Base-by-base conservation (phyloP, 2,113 vertebrate species). In the Colius striatus region DNA sequence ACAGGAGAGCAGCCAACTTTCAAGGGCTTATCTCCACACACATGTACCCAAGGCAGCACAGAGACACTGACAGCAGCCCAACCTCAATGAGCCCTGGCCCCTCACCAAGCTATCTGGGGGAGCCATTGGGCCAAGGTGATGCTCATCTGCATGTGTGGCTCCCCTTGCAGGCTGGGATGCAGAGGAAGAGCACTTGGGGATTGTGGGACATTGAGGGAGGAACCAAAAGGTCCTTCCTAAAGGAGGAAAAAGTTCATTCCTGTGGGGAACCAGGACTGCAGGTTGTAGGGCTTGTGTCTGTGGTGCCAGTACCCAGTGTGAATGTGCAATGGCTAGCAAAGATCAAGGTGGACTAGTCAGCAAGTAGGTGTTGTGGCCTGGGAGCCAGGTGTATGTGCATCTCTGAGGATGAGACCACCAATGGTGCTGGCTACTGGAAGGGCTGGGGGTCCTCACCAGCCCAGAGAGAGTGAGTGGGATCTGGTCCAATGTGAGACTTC, bases 11-110 rank as follows among this genome's bases (percentile, higher is more conserved):
- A 57, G 62, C 32, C 16, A 9, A 4, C 34, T 74, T 1, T 1
- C n/a, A 32, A 62, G 45, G 34, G 27, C 15, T 79, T 51, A 13
- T 43, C 18, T 76, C 29, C 34, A 25, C 41, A 21, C 11, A 4
- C 2, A 1, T 9, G 15, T 5, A 6, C 4, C 2, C 12, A 11
- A 13, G 47, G 16, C 14, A 41, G 54, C 43, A 47, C 16, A 21
- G 78, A 41, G 50, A 43, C 3, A 10, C 32, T 70, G 51, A 11
- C 21, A 16, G 20, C 12, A 41, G 38, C 38, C 38, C 38, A 41
- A 41, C 38, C 38, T 12, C 38, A 41, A 13, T 16, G 65, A 66
- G 58, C 47, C 26, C 17, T 3, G 7, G 19, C 27, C 20, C 23
- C 72, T 76, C 45, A 32, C 34, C 41, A 47, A 67, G 53, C 41